Percentiles rank a stretch among this genome's conserved stretches.
phyloP scores from a whole-genome alignment of 2,888 invertebrate genomes.

The Xestia rhomboidea region DNA sequence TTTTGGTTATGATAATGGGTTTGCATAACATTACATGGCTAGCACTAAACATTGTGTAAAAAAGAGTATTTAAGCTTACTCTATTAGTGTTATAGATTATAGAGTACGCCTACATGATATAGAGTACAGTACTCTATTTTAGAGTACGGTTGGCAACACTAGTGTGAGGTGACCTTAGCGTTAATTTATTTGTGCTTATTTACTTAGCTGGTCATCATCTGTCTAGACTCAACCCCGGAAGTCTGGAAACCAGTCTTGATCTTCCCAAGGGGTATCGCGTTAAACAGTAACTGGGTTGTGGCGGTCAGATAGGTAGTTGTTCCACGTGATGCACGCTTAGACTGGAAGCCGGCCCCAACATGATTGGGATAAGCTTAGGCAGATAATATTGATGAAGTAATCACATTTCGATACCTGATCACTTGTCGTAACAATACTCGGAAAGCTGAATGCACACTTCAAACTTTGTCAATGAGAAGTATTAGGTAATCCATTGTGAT shows the following conservation, averaged over 20 bases:
- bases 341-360: background rate
- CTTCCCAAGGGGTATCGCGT: background rate
- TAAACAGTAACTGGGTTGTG: background rate
- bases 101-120: no score
- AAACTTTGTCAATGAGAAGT: slow-evolving; percentile 16
- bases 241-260: background rate
- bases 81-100: no score
- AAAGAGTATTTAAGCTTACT: no score
- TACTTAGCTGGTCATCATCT: background rate
- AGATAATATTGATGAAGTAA: background rate
- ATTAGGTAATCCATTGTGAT: slow-evolving; percentile 48
- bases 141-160: no score
- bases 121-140: no score
- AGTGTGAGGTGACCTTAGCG: background rate
- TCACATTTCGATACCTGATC: background rate
- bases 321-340: background rate
- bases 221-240: background rate
- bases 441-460: slow-evolving; percentile 16
- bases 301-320: background rate
- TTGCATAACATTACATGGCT: fast-evolving
- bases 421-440: slow-evolving; percentile 1
- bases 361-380: background rate
- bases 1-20: no score
- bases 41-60: no score
- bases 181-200: background rate